Base-by-base conservation (phyloP, 2,113 vertebrate species). In the Hylia prasina region DNA sequence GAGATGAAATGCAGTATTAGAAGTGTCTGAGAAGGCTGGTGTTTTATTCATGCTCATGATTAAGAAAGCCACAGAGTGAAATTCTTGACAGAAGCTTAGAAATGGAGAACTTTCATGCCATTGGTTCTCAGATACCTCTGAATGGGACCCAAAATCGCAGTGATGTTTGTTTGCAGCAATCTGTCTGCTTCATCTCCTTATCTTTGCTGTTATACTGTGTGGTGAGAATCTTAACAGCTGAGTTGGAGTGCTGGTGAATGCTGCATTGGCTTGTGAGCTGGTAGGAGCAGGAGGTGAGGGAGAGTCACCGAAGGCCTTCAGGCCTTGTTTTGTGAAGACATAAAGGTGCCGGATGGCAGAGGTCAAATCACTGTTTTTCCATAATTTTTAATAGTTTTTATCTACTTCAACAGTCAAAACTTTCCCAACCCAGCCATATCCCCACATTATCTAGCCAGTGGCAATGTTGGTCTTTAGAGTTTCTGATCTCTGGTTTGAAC, bases 41-140 rank as follows among this genome's bases (percentile, higher is more conserved):
- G 82, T 84, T 95, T 96, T 90, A 87, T 90, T 95, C 76, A 81
- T 95, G 76, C 51, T 86, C 16, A 4, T 53, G 80, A 83, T 92
- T 80, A 82, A 82, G 87, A 73, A 82, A 93, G 61, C 72, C 3
- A 2, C 35, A 16, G 64, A 77, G 35, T 69, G 60, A 87, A 94
- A 78, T 90, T 73, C 50, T 88, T 90, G 90, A 85, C 79, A 83
- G 89, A 91, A 68, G 28, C 90, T 86, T 94, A 75, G 60, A 81
- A 93, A 73, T 19, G 30, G 63, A 69, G 81, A 37, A 42, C 71
- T 86, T 79, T 61, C 12, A 45, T 15, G 30, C 57, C 45, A 39
- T 72, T 63, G 91, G 76, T 92, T 92, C 82, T 94, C 68, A n/a
- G 80, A 20, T 89, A 47, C 7, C 45, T 92, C 82, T 47, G 80